Evolutionary conservation across 2,113 vertebrate genomes (phyloP), one percentile per base, ranked within the genome.

Genomic region (Hirundichthys speculiger): DNA sequence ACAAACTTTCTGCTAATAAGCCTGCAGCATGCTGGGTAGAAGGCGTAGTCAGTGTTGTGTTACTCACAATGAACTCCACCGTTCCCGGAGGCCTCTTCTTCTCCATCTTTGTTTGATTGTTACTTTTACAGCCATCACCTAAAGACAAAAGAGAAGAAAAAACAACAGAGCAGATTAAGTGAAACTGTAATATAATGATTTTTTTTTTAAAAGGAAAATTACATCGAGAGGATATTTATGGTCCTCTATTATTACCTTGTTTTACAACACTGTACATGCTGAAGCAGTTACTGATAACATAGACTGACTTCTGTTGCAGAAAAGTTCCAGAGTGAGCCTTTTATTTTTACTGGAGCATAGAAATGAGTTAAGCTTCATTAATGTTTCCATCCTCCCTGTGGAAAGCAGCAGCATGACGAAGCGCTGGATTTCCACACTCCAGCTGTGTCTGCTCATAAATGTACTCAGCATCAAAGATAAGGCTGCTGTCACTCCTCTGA

Each of bases 81-180:
- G 92, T 93, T 9, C 91, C 93, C 0, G 93, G 88, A 1, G 93
- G 93, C 27, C 65, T 87, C 67, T 56, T 85, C 77, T 86, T 93
- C 78, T 91, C 90, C 79, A 61, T 88, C 71, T 90, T 93, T 12
- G 55, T 18, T 53, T 75, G 86, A 38, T 59, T 79, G n/a, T 50
- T 72, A 16, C 47, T 60, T 71, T 88, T 86, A 51, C 63, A 65
- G 53, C 59, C 66, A 55, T 79, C 77, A 3, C 78, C 93, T 93
- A 56, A 13, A 50, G 69, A 12, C 19, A 6, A 22, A 24, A 19
- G 50, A 22, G 56, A 12, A 21, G 46, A 63, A 50, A 21, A 48
- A 38, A 5, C 7, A 27, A 19, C 8, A 20, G 13, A 48, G 13
- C 12, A 20, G 30, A 34, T 10, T 34, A 10, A 34, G 30, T 6